phyloP scores from a whole-genome alignment of 2,113 vertebrate species.

The Scalopus aquaticus region DNA sequence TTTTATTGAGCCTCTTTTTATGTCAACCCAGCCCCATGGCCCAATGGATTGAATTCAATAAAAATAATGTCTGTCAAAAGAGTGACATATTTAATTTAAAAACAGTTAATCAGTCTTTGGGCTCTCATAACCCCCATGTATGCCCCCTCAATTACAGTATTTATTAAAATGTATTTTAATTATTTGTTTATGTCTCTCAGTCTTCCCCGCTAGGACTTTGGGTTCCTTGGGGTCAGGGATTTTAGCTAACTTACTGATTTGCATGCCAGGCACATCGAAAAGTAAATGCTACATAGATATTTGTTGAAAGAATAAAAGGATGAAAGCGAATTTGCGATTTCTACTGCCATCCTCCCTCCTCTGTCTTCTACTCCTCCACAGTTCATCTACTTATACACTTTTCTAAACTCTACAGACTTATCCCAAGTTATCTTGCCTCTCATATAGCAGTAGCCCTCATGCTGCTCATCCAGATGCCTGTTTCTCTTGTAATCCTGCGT shows the following conservation, averaged over 20 bases:
- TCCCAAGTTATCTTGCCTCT: neutral
- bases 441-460: neutral
- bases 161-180: slow-evolving; percentile 72
- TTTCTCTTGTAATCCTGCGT: neutral
- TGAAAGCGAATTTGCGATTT: neutral
- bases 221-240: slow-evolving; percentile 55
- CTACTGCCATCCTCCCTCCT: neutral
- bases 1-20: slow-evolving; percentile 51
- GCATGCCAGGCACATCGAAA: neutral
- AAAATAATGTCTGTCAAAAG: slow-evolving; percentile 68
- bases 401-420: neutral
- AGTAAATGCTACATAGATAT: neutral
- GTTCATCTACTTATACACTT: neutral
- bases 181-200: slow-evolving; percentile 56
- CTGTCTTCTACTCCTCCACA: neutral
- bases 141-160: neutral
- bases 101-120: slow-evolving; percentile 55
- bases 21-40: slow-evolving; percentile 52
- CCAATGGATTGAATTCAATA: slow-evolving; percentile 59
- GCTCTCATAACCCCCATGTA: neutral
- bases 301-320: neutral
- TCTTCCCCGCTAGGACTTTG: slow-evolving; percentile 43
- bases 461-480: neutral
- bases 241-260: neutral
- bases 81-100: slow-evolving; percentile 71